These are phyloP conservation scores for Buteo buteo DNA, from an alignment of 2,113 vertebrate species.

Conservation along the genomic window DNA sequence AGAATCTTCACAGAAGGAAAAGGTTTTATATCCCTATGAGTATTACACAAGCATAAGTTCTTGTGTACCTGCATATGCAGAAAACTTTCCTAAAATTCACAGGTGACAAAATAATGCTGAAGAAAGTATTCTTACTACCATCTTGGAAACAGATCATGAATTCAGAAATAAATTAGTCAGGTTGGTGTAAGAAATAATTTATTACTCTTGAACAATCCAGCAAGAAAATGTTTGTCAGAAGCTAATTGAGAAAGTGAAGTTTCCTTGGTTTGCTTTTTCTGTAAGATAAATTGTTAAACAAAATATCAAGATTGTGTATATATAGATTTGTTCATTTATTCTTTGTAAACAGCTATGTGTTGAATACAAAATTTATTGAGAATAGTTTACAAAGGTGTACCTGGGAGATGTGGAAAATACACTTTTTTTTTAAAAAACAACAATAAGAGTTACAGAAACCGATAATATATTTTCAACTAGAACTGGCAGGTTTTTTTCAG, in stretches of 20 bases:
- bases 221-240: neutral
- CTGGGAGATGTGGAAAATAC: neutral
- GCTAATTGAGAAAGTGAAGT: neutral
- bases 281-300: neutral
- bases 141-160: neutral
- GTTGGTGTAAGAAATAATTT: neutral
- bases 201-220: neutral
- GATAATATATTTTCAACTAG: neutral
- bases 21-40: neutral
- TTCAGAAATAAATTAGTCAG: neutral
- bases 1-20: neutral
- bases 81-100: neutral
- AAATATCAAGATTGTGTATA: neutral
- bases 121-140: neutral
- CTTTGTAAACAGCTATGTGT: neutral
- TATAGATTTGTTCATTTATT: neutral
- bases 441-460: neutral
- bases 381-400: neutral
- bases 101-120: rapidly evolving
- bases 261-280: neutral
- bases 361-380: neutral
- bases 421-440: neutral
- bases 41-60: neutral
- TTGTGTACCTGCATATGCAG: neutral
- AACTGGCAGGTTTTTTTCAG: neutral